Evolutionary conservation across 2,113 vertebrate species (phyloP).

Genomic region (Oreochromis aureus): DNA sequence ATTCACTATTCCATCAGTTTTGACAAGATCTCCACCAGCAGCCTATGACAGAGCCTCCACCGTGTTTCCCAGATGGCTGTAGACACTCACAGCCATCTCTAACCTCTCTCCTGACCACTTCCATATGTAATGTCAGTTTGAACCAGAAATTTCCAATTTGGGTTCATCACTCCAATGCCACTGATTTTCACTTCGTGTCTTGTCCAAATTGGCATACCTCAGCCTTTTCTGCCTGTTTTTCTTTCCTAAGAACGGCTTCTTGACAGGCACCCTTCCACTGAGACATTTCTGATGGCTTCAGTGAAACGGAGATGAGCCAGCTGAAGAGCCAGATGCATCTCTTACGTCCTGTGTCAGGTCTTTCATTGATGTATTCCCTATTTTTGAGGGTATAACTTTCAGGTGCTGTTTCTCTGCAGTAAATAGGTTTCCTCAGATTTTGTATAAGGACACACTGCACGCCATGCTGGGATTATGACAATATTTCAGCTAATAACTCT

Average conservation of each 20-base stretch:
- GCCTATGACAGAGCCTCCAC: neutral
- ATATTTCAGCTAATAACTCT: fast-evolving
- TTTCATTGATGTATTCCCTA: neutral
- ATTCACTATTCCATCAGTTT: neutral
- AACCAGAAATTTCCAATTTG: neutral
- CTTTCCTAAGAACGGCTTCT: fast-evolving
- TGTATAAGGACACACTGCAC: neutral
- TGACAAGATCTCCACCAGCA: neutral
- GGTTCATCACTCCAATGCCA: neutral
- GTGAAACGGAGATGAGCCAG: neutral
- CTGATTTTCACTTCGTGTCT: neutral
- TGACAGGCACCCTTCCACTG: neutral
- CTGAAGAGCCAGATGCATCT: neutral
- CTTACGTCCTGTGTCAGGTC: neutral
- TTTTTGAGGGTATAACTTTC: neutral
- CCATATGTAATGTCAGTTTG: neutral
- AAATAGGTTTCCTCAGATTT: neutral
- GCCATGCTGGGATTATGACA: neutral
- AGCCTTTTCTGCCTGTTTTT: neutral
- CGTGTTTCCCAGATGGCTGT: neutral
- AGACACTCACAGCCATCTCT: neutral
- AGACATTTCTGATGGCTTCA: neutral
- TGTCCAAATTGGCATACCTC: neutral
- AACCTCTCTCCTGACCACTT: neutral
- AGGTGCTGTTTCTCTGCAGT: neutral